These are phyloP conservation scores for Callyntrura guangdongensis DNA, from an alignment of 2,888 invertebrate species.

Conservation along the genomic window DNA sequence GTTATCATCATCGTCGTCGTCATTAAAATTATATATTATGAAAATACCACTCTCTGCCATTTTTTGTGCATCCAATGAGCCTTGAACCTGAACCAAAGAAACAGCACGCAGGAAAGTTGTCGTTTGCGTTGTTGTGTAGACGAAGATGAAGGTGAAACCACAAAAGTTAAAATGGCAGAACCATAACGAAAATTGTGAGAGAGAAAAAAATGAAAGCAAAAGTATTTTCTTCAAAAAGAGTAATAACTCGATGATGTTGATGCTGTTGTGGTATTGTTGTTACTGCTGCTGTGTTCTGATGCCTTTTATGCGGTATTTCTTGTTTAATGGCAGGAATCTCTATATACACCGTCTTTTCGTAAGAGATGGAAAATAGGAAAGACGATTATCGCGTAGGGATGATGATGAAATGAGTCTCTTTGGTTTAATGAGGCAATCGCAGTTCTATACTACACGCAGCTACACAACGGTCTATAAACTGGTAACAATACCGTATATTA, in stretches of 20 bases:
- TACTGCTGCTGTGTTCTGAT: not conserved
- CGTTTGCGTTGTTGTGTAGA: no score
- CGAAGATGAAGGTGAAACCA: conserved; percentile 59
- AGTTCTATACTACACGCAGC: not conserved
- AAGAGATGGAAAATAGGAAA: not conserved
- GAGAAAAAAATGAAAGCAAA: conserved; percentile 28
- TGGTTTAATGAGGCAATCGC: conserved; percentile 69
- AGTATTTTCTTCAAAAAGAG: not conserved
- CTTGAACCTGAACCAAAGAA: conserved; percentile 47
- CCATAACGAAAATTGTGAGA: conserved; percentile 51
- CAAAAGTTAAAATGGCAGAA: conserved; percentile 52
- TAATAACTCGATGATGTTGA: not conserved
- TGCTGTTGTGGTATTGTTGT: not conserved
- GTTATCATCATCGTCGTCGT: not conserved
- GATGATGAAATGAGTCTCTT: conserved; percentile 44
- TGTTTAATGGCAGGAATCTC: not conserved
- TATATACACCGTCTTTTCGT: not conserved
- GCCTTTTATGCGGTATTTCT: not conserved
- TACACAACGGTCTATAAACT: not conserved
- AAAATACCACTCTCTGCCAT: conserved; percentile 14
- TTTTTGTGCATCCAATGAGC: conserved; percentile 47
- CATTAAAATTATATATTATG: conserved; percentile 36
- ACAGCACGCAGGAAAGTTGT: not conserved
- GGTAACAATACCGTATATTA: not conserved
- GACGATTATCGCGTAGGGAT: conserved; percentile 22